Base-by-base conservation (phyloP, 2,888 invertebrate species). In the Diarsia dahlii region DNA sequence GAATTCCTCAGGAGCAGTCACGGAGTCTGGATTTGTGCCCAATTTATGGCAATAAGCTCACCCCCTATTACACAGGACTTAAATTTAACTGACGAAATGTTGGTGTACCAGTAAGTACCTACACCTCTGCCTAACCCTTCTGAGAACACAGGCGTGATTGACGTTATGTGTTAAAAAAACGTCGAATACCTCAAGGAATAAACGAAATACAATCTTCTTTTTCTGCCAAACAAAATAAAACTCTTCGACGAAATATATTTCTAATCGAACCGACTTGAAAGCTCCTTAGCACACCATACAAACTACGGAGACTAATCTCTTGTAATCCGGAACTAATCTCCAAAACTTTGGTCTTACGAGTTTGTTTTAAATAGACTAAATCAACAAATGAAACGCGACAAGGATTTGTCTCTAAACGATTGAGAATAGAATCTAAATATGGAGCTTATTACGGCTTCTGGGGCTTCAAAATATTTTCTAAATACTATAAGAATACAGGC, bases 301-400 rank as follows among this genome's bases (percentile, higher is more conserved):
- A 78, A 72, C 75, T 56, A n/a, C 10, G n/a, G 68, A 74, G 13
- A 12, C 15, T 28, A 74, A 84, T 84, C 82, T 71, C 18, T 50
- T 48, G 56, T 79, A 79, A 79, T 82, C 85, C 84, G 0, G 63
- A 76, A 45, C 67, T 84, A 84, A 84, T 81, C 84, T 73, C 56
- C 58, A 45, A 64, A 63, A 46, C 54, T 71, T 74, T 15, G 39
- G 52, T 76, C 64, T 54, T 48, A 77, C 62, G 58, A 80, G 81
- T 87, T 84, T 85, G 81, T 87, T 87, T 86, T 83, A 87, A 87
- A 86, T 84, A 84, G 84, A 82, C 78, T 74, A 80, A 86, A 86
- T 73, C 83, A 87, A 87, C 84, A 86, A 87, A 87, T 86, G 78
- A 13, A 60, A 71, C 69, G n/a, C 74, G 71, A 67, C 79, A 45